phyloP scores from a whole-genome alignment of 2,797 vertebrate species.

The Xiphorhynchus erythropygius region DNA sequence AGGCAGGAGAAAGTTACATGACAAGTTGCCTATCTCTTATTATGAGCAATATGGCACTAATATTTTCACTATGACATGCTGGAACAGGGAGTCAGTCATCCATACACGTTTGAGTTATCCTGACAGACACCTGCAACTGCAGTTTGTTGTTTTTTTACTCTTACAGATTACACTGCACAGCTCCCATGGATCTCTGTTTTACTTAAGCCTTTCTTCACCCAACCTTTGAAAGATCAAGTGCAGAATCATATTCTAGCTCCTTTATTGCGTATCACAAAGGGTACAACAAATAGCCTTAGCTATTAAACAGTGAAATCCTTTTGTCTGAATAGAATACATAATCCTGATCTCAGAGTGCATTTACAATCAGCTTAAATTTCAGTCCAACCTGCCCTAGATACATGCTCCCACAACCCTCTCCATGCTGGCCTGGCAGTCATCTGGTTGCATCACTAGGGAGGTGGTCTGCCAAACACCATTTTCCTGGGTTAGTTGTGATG shows the following conservation, averaged over 20 bases:
- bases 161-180: background rate
- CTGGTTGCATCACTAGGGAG: background rate
- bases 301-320: background rate
- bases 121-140: background rate
- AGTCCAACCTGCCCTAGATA: background rate
- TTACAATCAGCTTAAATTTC: background rate
- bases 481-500: background rate
- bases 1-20: background rate
- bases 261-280: background rate
- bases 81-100: background rate
- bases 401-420: background rate
- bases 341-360: background rate
- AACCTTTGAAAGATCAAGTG: background rate
- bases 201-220: background rate
- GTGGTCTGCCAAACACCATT: background rate
- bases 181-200: background rate
- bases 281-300: background rate
- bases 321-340: background rate
- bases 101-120: background rate
- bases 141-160: background rate
- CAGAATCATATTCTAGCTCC: background rate
- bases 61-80: background rate
- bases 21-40: background rate
- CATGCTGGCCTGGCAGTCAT: background rate
- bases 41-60: background rate